phyloP scores from a whole-genome alignment of 2,888 invertebrate genomes.

The Emmelina monodactyla region DNA sequence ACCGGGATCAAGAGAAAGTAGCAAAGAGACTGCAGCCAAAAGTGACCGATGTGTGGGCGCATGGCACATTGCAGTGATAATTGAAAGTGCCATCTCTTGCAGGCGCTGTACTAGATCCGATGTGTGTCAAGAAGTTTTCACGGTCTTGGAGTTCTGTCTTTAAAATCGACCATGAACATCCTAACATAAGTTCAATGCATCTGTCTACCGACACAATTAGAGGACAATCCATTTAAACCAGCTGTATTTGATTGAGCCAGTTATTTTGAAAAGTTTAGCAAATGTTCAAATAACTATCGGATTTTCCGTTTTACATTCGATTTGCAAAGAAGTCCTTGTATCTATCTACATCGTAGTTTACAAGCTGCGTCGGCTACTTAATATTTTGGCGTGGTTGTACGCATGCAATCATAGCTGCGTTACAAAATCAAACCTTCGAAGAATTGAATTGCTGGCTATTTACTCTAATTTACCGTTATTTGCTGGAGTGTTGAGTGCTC shows the following conservation, averaged over 20 bases:
- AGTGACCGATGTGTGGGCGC: slow-evolving; percentile 41
- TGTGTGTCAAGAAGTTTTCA: slow-evolving; percentile 57
- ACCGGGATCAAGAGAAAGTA: slow-evolving; percentile 51
- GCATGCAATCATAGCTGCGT: slow-evolving; percentile 16
- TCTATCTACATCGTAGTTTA: too few relatives aligned
- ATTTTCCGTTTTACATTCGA: too few relatives aligned
- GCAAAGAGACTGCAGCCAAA: slow-evolving; percentile 41
- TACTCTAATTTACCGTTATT: slow-evolving; percentile 30
- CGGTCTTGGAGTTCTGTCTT: slow-evolving; percentile 42
- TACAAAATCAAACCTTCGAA: slow-evolving; percentile 25
- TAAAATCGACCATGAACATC: slow-evolving; percentile 44
- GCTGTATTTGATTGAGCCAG: too few relatives aligned
- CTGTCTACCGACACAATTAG: too few relatives aligned
- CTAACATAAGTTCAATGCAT: too few relatives aligned
- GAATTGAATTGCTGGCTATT: neutral
- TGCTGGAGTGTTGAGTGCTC: slow-evolving; percentile 20
- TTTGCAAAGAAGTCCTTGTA: too few relatives aligned
- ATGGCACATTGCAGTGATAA: slow-evolving; percentile 45
- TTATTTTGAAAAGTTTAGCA: too few relatives aligned
- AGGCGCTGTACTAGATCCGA: slow-evolving; percentile 42
- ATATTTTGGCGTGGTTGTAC: slow-evolving; percentile 1
- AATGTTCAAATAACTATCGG: too few relatives aligned
- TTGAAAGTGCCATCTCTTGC: slow-evolving; percentile 58
- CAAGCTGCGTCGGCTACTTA: neutral
- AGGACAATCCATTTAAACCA: too few relatives aligned